Evolutionary conservation across 2,888 invertebrate genomes (phyloP), one percentile per base, ranked within the genome.

Genomic region (Meiosimyza platycephala): DNA sequence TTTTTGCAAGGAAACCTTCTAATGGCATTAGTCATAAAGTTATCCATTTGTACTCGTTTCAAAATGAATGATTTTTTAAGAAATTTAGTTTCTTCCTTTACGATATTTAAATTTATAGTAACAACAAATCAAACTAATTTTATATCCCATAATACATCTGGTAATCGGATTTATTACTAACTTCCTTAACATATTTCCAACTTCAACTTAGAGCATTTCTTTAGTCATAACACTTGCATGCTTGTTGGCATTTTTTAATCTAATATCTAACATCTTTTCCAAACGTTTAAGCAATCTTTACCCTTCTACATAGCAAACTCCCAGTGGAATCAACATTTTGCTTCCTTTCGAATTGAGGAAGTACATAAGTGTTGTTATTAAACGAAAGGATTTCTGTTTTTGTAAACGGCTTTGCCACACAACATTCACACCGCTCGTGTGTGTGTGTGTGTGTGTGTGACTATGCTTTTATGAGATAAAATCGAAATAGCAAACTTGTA

Each of bases 381-480:
- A 67, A 69, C 59, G 59, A 68, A 69, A 78, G 82, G 82, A 82
- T 83, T 81, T 83, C 77, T 79, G 78, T 78, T 75, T 28, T 15
- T 57, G 18, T 57, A 13, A 11, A 57, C 22, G 40, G 40, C 40
- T 57, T 22, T 67, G 55, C 18, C 67, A 40, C 4, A 40, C 40
- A 47, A 67, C 33, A 47, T 64, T 48, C 51, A 64, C 11, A 48
- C 28, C 28, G 50, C 64, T 15, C 28, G 64, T 55, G 28, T n/a
- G 33, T 33, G n/a, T 28, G 40, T n/a, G 60, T n/a, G 64, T 55
- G 28, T n/a, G 33, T 33, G n/a, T 28, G 40, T n/a, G 60, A 13
- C 22, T 60, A 7, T 40, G 40, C 9, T 33, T 40, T 2, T 50
- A 9, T 15, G 55, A 18, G 67, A 67, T 16, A 57, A 57, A 57